Evolutionary conservation across 1,140 invertebrate species (phyloP), one percentile per base, ranked within the genome.

Genomic region (Vollenhovia emeryi): DNA sequence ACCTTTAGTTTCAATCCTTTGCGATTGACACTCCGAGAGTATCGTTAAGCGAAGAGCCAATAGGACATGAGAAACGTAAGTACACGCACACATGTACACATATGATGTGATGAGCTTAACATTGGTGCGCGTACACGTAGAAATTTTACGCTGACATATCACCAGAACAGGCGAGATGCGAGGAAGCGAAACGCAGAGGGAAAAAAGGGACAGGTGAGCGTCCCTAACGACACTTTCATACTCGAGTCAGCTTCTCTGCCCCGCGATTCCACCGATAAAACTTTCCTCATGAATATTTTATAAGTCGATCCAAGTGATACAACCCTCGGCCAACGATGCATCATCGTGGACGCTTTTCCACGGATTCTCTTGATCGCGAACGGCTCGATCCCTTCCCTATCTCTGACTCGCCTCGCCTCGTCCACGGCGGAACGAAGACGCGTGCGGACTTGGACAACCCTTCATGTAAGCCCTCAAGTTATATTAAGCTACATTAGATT

Each of bases 271-370:
- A n/a, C n/a, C 30, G 83, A 64, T 86, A 66, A 57, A 74, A 80
- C 50, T 85, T 76, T 60, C 55, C 55, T 88, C 86, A 75, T 90
- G 87, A 89, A 91, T 92, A 80, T 91, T 91, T 90, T 75, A 84
- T 76, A 85, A 87, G 59, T 59, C 36, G 79, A 86, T 88, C 52
- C 43, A 55, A 73, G 60, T 66, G 62, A 88, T 85, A 84, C 69
- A 76, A 76, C 79, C 69, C 50, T 82, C 36, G 50, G 55, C 82
- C 75, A 87, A 33, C 62, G 27, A 48, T 30, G 66, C 40, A 85
- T 88, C 73, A 84, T 57, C 36, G 78, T 24, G 36, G 33, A 11
- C 13, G 43, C 48, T 68, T 59, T 73, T n/a, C 66, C 18, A 6
- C 66, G 36, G 36, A 82, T 82, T 57, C 18, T n/a, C 78, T 73